Conservation (phyloP, 2,797 vertebrate genomes). For the Orestias chungarensis region DNA sequence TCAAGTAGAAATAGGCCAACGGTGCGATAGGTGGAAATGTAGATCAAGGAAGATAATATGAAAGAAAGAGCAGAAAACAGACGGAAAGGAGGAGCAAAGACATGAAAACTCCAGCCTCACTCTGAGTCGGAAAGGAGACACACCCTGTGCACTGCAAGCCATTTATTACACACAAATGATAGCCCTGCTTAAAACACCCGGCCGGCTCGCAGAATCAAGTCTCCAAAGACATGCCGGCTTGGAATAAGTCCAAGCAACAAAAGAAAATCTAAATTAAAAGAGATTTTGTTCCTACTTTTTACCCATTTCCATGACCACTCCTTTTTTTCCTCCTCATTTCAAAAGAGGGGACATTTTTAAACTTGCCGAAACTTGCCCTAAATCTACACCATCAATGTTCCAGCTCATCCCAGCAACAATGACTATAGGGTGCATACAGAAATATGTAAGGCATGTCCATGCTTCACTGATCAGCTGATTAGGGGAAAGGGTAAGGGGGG, state of each 20-base stretch:
- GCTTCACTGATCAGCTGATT: conserved; percentile 32
- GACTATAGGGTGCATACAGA: conserved; percentile 29
- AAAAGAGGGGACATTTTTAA: conserved; percentile 24
- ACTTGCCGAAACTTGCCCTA: conserved; percentile 56
- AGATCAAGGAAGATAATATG: conserved; percentile 12
- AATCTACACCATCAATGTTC: conserved; percentile 46
- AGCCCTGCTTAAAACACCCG: conserved; percentile 72
- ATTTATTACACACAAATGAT: conserved; percentile 82
- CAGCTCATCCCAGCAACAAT: conserved; percentile 57
- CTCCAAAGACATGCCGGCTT: conserved; percentile 39
- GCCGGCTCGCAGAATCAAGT: conserved; percentile 41
- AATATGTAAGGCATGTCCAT: conserved; percentile 54
- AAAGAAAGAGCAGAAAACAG: not conserved
- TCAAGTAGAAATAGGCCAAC: conserved; percentile 65
- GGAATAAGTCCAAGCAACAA: conserved; percentile 30
- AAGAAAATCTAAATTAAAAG: conserved; percentile 24
- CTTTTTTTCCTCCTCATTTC: conserved; percentile 15
- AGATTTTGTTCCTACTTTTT: not conserved
- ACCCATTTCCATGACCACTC: not conserved
- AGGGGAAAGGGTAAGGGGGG: not conserved
- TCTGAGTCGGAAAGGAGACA: conserved; percentile 77
- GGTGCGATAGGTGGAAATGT: conserved; percentile 46
- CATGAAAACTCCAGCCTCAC: conserved; percentile 63
- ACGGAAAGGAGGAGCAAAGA: conserved; percentile 53
- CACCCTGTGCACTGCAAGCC: conserved; percentile 78